Percentiles rank a stretch among this genome's conserved stretches.
Evolutionary conservation across 2,797 vertebrate species (phyloP).

Genomic region (Erethizon dorsatum): DNA sequence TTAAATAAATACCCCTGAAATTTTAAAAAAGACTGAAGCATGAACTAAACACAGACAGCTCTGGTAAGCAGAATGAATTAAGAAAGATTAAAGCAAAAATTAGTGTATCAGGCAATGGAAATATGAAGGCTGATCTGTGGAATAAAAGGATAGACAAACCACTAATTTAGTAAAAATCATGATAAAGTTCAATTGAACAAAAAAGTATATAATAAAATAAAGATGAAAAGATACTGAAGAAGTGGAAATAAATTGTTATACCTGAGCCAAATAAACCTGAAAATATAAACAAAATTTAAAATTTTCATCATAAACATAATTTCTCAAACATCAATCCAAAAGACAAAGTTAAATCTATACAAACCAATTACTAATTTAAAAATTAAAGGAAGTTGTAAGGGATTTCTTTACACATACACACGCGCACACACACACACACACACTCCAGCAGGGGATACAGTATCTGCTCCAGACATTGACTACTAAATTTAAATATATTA

Average conservation of each 20-base stretch:
- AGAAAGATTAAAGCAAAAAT: constrained; percentile 14
- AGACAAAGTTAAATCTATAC: neutral
- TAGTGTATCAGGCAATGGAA: neutral
- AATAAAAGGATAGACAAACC: neutral
- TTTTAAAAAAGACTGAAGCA: neutral
- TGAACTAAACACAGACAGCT: neutral
- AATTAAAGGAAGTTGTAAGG: neutral
- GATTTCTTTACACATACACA: neutral
- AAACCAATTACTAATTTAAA: neutral
- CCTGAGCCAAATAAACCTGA: neutral
- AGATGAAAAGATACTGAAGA: neutral
- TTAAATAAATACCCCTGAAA: neutral
- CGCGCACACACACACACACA: neutral
- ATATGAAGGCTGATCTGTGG: neutral
- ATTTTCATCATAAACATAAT: neutral
- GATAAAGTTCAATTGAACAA: neutral
- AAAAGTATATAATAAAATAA: neutral
- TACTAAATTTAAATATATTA: neutral
- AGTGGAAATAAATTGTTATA: neutral
- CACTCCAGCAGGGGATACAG: neutral
- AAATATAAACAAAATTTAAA: neutral
- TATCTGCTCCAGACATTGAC: neutral
- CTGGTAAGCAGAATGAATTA: neutral
- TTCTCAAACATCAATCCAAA: neutral
- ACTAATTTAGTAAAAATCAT: neutral